phyloP scores from a whole-genome alignment of 2,888 invertebrate species.

The Eupithecia centaureata region DNA sequence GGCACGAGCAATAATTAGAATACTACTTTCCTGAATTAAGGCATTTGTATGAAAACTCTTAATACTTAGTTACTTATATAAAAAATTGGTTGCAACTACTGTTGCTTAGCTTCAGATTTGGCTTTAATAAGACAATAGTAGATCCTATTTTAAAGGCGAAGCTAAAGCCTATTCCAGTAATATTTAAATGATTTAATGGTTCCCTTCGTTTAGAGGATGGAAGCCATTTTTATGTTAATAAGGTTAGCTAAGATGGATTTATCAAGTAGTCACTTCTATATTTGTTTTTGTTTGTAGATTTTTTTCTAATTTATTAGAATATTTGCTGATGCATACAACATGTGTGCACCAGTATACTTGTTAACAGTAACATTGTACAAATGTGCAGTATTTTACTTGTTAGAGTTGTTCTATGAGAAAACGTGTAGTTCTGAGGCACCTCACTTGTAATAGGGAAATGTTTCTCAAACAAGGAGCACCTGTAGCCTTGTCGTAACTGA shows the following conservation, averaged over 20 bases:
- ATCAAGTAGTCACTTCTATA: slow-evolving; percentile 5
- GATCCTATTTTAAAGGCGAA: not conserved
- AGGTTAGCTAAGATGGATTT: not conserved
- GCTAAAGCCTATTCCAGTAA: not conserved
- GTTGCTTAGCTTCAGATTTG: not conserved
- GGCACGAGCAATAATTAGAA: not conserved
- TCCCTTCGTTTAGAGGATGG: not conserved
- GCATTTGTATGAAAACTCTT: not conserved
- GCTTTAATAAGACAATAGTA: not conserved
- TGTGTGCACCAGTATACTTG: not conserved
- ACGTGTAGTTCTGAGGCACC: slow-evolving; percentile 6
- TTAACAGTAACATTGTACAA: slow-evolving; percentile 22
- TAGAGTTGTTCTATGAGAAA: not conserved
- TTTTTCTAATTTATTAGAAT: not conserved
- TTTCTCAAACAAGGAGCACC: not conserved
- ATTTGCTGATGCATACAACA: not conserved
- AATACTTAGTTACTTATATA: not conserved
- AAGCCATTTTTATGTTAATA: not conserved
- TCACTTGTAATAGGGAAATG: not conserved
- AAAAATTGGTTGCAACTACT: not conserved
- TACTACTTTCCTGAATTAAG: not conserved
- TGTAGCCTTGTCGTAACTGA: not conserved
- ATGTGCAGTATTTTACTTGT: slow-evolving; percentile 26
- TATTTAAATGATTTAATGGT: not conserved
- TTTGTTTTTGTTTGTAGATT: slow-evolving; percentile 1